These are phyloP conservation scores for Epinephelus fuscoguttatus DNA, from an alignment of 2,113 vertebrate genomes.

Conservation along the genomic window DNA sequence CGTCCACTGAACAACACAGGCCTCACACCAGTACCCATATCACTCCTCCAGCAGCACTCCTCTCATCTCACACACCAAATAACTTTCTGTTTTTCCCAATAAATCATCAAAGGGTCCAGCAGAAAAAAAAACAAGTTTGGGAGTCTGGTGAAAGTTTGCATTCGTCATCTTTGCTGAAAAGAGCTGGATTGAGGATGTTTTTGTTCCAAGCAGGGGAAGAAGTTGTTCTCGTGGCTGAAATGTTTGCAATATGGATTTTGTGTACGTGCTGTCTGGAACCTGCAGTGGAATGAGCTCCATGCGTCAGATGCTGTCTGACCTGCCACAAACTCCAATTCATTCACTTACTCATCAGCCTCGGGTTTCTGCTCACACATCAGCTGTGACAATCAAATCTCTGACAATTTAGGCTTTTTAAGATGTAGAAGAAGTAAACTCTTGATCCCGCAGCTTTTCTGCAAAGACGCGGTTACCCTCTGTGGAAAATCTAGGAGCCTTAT, in stretches of 20 bases:
- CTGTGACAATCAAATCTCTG: slow-evolving; percentile 41
- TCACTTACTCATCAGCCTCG: slow-evolving; percentile 40
- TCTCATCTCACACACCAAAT: slow-evolving; percentile 55
- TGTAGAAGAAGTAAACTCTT: slow-evolving; percentile 8
- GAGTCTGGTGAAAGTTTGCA: slow-evolving; percentile 47
- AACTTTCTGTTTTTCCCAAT: slow-evolving; percentile 35
- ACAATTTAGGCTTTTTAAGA: slow-evolving; percentile 17
- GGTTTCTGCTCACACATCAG: slow-evolving; percentile 15
- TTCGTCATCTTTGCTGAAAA: slow-evolving; percentile 45
- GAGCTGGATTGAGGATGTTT: slow-evolving; percentile 44
- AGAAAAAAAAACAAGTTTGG: slow-evolving; percentile 35
- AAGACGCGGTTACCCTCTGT: neutral
- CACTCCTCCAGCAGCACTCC: slow-evolving; percentile 38
- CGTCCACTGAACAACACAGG: slow-evolving; percentile 21
- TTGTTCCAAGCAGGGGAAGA: slow-evolving; percentile 43
- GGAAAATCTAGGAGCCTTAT: neutral
- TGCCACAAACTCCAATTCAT: slow-evolving; percentile 39
- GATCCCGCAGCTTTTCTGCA: neutral
- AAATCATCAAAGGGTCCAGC: slow-evolving; percentile 52
- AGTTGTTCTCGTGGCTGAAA: slow-evolving; percentile 51
- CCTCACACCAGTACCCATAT: slow-evolving; percentile 40
- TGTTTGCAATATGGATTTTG: slow-evolving; percentile 67
- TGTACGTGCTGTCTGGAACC: slow-evolving; percentile 59
- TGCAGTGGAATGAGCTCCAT: slow-evolving; percentile 24
- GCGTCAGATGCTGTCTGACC: slow-evolving; percentile 43